A percentile compares a stretch with the other conserved stretches of the same genome.
phyloP scores from a whole-genome alignment of 2,888 invertebrate species.

The Corythucha ciliata region DNA sequence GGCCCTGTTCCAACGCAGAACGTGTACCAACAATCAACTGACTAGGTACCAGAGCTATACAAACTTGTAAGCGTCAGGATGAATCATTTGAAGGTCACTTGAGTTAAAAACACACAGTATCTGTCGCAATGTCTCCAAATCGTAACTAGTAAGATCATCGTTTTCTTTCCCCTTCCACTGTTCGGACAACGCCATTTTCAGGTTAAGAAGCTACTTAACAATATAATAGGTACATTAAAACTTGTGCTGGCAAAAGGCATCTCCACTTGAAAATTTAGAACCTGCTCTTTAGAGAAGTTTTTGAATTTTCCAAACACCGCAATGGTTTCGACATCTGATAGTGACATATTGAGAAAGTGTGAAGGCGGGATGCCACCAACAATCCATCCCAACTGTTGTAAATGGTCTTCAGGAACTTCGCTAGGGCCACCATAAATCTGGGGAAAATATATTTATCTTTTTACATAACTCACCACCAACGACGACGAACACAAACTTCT shows the following conservation, averaged over 20 bases:
- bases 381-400: constrained; percentile 45
- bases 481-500: too few species aligned
- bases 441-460: background rate
- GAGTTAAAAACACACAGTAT: constrained; percentile 50
- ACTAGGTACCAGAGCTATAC: constrained; percentile 15
- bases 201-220: constrained; percentile 41
- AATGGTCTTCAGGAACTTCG: constrained; percentile 44
- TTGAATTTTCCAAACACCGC: constrained; percentile 49
- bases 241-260: background rate
- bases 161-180: constrained; percentile 48
- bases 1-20: constrained; percentile 28
- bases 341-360: constrained; percentile 47
- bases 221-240: background rate
- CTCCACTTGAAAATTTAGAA: constrained; percentile 16
- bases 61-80: constrained; percentile 45
- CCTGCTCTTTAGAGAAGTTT: constrained; percentile 42
- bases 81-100: constrained; percentile 47
- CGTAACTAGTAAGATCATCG: constrained; percentile 49
- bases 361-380: constrained; percentile 44
- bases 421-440: constrained; percentile 40
- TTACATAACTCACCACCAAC: too few species aligned
- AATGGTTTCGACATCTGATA: constrained; percentile 48
- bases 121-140: constrained; percentile 47
- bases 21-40: background rate
- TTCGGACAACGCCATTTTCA: constrained; percentile 46